Base-by-base conservation (phyloP, 2,797 vertebrate genomes). In the Sebastes taczanowskii region DNA sequence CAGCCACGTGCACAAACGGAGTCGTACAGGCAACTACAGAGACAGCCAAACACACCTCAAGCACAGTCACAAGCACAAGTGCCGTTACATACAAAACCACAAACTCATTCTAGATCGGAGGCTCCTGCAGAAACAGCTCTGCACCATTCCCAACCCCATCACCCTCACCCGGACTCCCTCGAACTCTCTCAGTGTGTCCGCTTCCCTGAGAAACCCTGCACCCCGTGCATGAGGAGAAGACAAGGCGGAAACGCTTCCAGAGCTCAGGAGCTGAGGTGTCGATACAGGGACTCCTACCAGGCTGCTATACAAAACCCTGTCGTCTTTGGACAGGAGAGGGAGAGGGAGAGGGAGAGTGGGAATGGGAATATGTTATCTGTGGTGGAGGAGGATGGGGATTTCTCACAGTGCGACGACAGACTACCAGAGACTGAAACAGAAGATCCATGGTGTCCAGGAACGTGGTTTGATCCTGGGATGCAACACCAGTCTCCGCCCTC, bases 271-370 rank as follows among this genome's bases (percentile, higher is more conserved):
- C 72, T 94, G 4, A 94, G 95, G 58, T 94, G 94, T 77, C 95
- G 94, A 22, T 96, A 96, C 56, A 95, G 93, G 0, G 95, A 97
- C 46, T 97, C 97, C 13, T 97, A 97, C 82, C 84, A 95, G 83
- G 95, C 92, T 0, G 95, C 96, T 0, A 92, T 96, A 8, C 92
- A 97, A 88, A 96, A 97, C 75, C 96, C 96, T 0, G 89, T 95
- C 30, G 72, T 65, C 74, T 92, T 95, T 2, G 92, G 81, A 29
- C 88, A 80, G 72, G 87, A 88, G 60, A 91, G 70, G 25, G 71
- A 81, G 62, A 91, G 70, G 72, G 72, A 81, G 62, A 91, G 70
- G 25, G 72, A 81, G 20, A 89, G 64, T 35, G 73, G 38, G 11
- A 61, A 70, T 35, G 73, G 38, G 11, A 61, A 70, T 2, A 89